These are phyloP conservation scores for Ischnura elegans DNA, from an alignment of 2,888 invertebrate genomes.

Conservation along the genomic window DNA sequence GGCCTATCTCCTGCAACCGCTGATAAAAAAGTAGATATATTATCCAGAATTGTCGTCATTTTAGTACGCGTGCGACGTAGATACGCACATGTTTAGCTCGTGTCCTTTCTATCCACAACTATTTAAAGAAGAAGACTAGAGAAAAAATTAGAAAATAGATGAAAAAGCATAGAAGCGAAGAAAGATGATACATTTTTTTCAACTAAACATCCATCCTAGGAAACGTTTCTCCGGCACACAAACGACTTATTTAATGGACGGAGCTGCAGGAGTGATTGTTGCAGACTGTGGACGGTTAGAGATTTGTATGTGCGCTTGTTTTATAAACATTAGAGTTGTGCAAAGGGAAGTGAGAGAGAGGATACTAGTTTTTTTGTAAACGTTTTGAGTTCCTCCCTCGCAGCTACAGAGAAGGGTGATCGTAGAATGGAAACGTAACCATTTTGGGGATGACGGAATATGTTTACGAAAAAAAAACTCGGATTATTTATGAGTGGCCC, in stretches of 20 bases:
- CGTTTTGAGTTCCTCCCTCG: background rate
- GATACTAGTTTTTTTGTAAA: background rate
- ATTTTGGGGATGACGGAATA: conserved; percentile 7
- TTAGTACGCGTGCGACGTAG: no score
- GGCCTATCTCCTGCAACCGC: no score
- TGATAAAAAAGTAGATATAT: no score
- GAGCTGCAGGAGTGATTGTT: no score
- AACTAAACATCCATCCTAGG: background rate
- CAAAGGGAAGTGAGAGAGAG: background rate
- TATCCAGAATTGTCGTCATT: no score
- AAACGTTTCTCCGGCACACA: background rate
- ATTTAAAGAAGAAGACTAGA: no score
- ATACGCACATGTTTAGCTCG: no score
- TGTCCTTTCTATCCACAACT: no score
- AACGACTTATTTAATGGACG: no score
- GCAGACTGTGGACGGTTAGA: background rate
- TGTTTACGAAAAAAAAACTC: conserved; percentile 48
- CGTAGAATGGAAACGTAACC: background rate
- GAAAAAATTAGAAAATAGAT: background rate
- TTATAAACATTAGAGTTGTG: background rate
- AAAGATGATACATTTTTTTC: background rate
- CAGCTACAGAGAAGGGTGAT: background rate
- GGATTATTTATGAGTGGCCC: conserved; percentile 45
- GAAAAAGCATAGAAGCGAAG: background rate
- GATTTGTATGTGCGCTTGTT: background rate